A percentile compares a stretch with the other conserved stretches of the same genome.
Conservation (phyloP, 2,113 vertebrate species). For the Picathartes gymnocephalus region DNA sequence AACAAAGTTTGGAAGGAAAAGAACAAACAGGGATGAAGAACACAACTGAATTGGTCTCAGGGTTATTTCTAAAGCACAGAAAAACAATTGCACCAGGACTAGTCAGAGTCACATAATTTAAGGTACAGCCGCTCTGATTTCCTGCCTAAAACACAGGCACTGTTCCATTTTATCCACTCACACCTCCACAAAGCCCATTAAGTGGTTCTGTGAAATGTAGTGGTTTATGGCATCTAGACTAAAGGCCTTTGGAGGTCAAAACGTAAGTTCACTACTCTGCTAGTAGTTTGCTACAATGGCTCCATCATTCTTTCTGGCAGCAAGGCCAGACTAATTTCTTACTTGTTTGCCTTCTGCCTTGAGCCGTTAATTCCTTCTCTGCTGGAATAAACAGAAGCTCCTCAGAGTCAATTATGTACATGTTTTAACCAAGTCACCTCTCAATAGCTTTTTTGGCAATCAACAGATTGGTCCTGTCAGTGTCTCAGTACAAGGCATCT, state of each 20-base stretch:
- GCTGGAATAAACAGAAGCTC: slow-evolving; percentile 29
- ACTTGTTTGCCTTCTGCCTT: slow-evolving; percentile 42
- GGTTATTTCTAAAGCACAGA: neutral
- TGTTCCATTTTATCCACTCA: neutral
- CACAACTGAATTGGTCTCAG: neutral
- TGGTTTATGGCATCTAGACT: slow-evolving; percentile 8
- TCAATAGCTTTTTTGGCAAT: neutral
- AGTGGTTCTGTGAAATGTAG: slow-evolving; percentile 4
- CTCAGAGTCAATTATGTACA: neutral
- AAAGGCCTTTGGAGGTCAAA: slow-evolving; percentile 17
- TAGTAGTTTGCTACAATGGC: neutral
- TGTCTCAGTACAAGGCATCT: neutral
- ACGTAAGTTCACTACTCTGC: neutral
- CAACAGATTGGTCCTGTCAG: neutral
- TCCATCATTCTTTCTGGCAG: slow-evolving; percentile 24
- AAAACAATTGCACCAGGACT: neutral
- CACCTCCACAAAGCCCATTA: slow-evolving; percentile 26
- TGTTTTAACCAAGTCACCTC: slow-evolving; percentile 6
- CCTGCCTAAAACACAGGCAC: neutral
- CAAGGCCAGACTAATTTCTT: slow-evolving; percentile 31
- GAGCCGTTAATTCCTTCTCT: slow-evolving; percentile 46
- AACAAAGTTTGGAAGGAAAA: neutral
- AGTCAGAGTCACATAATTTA: neutral
- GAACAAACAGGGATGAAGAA: neutral
- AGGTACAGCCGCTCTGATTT: neutral